phyloP scores from a whole-genome alignment of 2,888 invertebrate species.

The Cataglyphis albicans region DNA sequence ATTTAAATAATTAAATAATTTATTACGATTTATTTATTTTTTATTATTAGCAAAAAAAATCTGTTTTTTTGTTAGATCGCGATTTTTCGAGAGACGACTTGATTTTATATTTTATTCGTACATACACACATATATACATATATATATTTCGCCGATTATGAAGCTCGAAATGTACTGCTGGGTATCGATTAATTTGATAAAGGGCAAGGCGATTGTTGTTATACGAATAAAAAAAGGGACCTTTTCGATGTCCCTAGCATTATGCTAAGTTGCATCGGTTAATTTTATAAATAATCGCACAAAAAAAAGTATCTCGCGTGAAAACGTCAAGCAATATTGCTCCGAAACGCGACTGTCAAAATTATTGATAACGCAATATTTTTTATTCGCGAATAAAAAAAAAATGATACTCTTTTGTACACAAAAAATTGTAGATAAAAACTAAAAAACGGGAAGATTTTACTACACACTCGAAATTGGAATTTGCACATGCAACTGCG shows the following conservation, averaged over 20 bases:
- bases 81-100: not conserved
- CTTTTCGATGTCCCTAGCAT: not conserved
- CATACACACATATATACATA: not conserved
- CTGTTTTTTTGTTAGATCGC: not conserved
- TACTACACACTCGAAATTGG: not conserved
- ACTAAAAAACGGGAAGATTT: not conserved
- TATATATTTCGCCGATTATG: not conserved
- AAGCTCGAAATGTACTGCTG: slow-evolving; percentile 16
- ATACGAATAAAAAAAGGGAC: not conserved
- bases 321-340: not conserved
- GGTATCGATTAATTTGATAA: slow-evolving; percentile 37
- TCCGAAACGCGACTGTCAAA: not conserved
- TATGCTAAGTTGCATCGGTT: not conserved
- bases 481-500: not conserved
- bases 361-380: not conserved
- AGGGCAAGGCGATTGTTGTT: slow-evolving; percentile 11
- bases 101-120: not conserved
- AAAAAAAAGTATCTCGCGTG: not conserved
- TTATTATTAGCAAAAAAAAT: not conserved
- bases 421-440: not conserved
- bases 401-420: not conserved
- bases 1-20: not conserved
- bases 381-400: not conserved
- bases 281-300: not conserved
- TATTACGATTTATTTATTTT: not conserved